These are phyloP conservation scores for Sparus aurata DNA, from an alignment of 2,797 vertebrate species.

Conservation along the genomic window DNA sequence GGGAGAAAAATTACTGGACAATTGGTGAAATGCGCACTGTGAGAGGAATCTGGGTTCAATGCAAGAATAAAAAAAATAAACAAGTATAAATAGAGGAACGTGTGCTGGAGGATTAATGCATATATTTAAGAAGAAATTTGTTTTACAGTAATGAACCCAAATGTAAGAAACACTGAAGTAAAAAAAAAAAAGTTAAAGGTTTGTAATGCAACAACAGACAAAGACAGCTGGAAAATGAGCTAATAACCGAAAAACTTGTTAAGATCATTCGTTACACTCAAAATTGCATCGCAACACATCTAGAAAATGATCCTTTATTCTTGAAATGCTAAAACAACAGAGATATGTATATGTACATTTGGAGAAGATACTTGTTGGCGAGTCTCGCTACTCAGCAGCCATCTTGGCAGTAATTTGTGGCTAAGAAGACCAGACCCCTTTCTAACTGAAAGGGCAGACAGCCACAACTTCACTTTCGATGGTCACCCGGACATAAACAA, in stretches of 20 bases:
- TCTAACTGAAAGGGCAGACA: no score
- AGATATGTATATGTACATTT: no score
- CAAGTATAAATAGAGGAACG: constrained; percentile 27
- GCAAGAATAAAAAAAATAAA: neutral
- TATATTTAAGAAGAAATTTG: constrained; percentile 7
- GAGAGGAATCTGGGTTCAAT: constrained; percentile 35
- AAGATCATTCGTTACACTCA: neutral
- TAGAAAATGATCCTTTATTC: neutral
- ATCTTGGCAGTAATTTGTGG: no score
- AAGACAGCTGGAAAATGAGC: neutral
- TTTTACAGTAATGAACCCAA: constrained; percentile 26
- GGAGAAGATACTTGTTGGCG: no score
- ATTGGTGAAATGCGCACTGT: constrained; percentile 48
- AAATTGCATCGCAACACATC: neutral
- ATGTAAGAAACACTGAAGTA: neutral
- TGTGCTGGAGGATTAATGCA: neutral
- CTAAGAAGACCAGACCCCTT: no score
- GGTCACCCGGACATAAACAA: no score
- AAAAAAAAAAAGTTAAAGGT: neutral
- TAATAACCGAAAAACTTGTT: neutral
- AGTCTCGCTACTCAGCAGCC: no score
- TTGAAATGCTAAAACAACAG: no score
- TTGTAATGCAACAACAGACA: neutral
- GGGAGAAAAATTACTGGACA: constrained; percentile 35
- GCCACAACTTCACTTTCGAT: no score